These are phyloP conservation scores for Lysiphlebus fabarum DNA, from an alignment of 1,140 invertebrate genomes.

Conservation along the genomic window DNA sequence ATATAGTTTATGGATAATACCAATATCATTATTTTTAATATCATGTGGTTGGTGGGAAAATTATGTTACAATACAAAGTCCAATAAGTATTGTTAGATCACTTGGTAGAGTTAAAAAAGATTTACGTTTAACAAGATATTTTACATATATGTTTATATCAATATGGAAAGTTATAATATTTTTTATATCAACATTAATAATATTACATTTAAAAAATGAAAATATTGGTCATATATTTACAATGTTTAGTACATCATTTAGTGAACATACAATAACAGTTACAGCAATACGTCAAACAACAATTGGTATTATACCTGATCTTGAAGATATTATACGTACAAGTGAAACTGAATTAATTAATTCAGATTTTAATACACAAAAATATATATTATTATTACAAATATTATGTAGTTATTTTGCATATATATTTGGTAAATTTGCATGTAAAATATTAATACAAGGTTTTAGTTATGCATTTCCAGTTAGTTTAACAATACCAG, in stretches of 20 bases:
- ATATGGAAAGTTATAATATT: slow-evolving; percentile 85
- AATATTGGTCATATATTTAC: slow-evolving; percentile 75
- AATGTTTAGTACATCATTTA: slow-evolving; percentile 71
- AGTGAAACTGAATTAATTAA: slow-evolving; percentile 69
- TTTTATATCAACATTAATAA: slow-evolving; percentile 69
- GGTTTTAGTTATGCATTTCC: slow-evolving; percentile 95
- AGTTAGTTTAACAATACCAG: slow-evolving; percentile 85
- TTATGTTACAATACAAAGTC: slow-evolving; percentile 81
- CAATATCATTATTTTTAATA: slow-evolving; percentile 76
- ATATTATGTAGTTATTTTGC: slow-evolving; percentile 80
- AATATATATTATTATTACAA: slow-evolving; percentile 80
- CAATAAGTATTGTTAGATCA: slow-evolving; percentile 75
- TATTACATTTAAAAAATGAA: slow-evolving; percentile 72
- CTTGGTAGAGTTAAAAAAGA: slow-evolving; percentile 79
- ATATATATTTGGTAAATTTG: slow-evolving; percentile 92
- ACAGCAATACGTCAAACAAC: slow-evolving; percentile 63
- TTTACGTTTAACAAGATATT: slow-evolving; percentile 77
- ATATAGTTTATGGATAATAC: slow-evolving; percentile 77
- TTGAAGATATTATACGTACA: slow-evolving; percentile 68
- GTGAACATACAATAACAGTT: slow-evolving; percentile 74
- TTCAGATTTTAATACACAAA: slow-evolving; percentile 68
- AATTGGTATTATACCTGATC: slow-evolving; percentile 63
- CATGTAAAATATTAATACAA: slow-evolving; percentile 95
- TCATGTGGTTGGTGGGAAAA: slow-evolving; percentile 97
- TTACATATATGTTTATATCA: slow-evolving; percentile 83